Conservation (phyloP, 2,888 invertebrate species). For the Pterostichus niger region DNA sequence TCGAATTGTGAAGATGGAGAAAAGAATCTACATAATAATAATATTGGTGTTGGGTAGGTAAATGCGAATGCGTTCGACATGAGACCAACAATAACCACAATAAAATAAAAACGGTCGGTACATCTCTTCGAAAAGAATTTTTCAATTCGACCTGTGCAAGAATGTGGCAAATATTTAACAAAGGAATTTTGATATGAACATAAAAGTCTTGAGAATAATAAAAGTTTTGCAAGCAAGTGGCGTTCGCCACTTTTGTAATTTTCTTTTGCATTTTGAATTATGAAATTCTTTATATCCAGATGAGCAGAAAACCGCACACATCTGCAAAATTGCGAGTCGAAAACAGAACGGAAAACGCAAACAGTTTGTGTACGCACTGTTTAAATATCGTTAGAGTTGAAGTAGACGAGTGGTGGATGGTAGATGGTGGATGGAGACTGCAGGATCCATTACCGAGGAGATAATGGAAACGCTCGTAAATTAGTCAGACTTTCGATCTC, state of each 20-base stretch:
- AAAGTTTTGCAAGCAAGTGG: conserved; percentile 50
- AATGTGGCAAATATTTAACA: conserved; percentile 66
- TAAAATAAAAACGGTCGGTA: conserved; percentile 43
- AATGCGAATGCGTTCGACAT: conserved; percentile 1
- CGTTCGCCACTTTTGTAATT: conserved; percentile 44
- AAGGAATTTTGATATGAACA: conserved; percentile 62
- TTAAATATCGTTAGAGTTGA: not conserved
- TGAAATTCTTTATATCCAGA: conserved; percentile 53
- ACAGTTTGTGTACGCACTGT: too few species aligned
- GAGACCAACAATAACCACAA: conserved; percentile 30
- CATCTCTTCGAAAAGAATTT: conserved; percentile 61
- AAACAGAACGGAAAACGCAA: not conserved
- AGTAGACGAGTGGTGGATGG: not conserved
- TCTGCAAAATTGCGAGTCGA: not conserved
- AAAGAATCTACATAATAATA: conserved; percentile 37
- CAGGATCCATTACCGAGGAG: not conserved
- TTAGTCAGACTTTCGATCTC: conserved; percentile 5
- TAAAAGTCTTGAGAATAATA: conserved; percentile 61
- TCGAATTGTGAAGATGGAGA: not conserved
- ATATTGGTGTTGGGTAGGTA: not conserved
- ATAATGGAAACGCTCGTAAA: not conserved
- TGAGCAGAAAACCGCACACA: conserved; percentile 26
- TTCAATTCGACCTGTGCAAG: conserved; percentile 60
- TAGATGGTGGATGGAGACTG: too few species aligned
- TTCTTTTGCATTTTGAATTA: conserved; percentile 57